Conservation (phyloP, 2,797 vertebrate genomes). For the Tympanoctomys barrerae region DNA sequence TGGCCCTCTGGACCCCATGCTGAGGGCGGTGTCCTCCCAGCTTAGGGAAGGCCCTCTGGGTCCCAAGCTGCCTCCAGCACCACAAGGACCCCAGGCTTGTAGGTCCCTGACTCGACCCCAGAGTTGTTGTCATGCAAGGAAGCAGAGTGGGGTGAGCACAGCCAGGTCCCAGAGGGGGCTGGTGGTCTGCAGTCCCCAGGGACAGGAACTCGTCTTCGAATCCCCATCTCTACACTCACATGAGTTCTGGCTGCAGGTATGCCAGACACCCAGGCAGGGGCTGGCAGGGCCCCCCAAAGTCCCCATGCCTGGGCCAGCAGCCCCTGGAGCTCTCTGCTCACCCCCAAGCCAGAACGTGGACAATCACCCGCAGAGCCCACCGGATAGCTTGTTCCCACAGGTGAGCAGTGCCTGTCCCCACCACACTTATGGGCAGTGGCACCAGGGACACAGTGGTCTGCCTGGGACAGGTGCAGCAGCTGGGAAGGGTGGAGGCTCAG, state of each 20-base stretch:
- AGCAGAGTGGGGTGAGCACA: background rate
- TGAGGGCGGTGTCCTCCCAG: background rate
- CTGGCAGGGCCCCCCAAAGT: background rate
- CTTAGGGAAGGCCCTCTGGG: background rate
- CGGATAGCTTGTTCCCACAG: background rate
- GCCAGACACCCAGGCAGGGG: background rate
- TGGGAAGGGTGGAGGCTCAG: rapidly evolving
- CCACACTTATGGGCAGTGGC: background rate
- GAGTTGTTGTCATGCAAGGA: background rate
- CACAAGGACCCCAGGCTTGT: background rate
- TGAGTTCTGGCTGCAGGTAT: background rate
- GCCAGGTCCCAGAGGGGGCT: background rate
- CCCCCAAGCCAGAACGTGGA: background rate
- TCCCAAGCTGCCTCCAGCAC: background rate
- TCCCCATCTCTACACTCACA: background rate
- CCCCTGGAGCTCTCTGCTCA: background rate
- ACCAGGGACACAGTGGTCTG: background rate
- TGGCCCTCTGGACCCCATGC: background rate
- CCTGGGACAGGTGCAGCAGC: background rate
- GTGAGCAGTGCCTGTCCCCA: background rate
- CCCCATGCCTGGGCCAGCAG: background rate
- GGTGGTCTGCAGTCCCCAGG: background rate
- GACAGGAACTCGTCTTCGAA: background rate
- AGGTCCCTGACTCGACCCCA: background rate
- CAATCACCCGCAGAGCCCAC: rapidly evolving